phyloP scores from a whole-genome alignment of 2,888 invertebrate genomes.

The Ptychoptera albimana region DNA sequence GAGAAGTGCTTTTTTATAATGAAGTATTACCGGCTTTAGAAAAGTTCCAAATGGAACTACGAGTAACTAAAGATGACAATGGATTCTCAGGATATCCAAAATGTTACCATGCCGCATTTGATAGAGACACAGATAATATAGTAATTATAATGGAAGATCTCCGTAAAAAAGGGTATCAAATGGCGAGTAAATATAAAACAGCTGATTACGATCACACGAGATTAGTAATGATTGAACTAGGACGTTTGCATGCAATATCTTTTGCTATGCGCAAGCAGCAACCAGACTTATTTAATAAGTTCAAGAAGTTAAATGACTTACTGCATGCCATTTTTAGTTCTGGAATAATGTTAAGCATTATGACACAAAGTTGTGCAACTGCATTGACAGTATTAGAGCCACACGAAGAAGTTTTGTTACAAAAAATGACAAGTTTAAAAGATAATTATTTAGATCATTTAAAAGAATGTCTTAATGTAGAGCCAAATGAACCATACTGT shows the following conservation, averaged over 20 bases:
- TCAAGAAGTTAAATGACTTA: conserved; percentile 1
- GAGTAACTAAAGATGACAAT: neutral
- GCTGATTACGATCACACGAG: conserved; percentile 6
- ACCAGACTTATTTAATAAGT: conserved; percentile 6
- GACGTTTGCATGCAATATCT: conserved; percentile 8
- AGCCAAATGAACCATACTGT: conserved; percentile 6
- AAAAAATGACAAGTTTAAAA: neutral
- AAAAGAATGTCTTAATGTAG: neutral
- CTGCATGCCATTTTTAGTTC: neutral
- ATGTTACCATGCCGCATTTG: conserved; percentile 7
- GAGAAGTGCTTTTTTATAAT: conserved; percentile 9
- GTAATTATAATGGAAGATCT: conserved; percentile 10
- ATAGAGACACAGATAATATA: conserved; percentile 5
- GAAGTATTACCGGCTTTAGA: conserved; percentile 7
- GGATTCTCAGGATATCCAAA: conserved; percentile 9
- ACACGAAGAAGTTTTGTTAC: conserved; percentile 1
- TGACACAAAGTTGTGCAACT: neutral
- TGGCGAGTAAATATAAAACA: conserved; percentile 6
- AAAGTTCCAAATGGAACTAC: conserved; percentile 7
- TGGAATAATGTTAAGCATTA: neutral
- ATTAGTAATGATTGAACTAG: conserved; percentile 5
- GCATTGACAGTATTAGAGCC: conserved; percentile 2
- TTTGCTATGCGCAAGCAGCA: conserved; percentile 7
- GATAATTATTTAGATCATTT: neutral
- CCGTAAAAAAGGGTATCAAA: conserved; percentile 3